Evolutionary conservation across 2,797 vertebrate species (phyloP).

Genomic region (Clarias laeviceps): DNA sequence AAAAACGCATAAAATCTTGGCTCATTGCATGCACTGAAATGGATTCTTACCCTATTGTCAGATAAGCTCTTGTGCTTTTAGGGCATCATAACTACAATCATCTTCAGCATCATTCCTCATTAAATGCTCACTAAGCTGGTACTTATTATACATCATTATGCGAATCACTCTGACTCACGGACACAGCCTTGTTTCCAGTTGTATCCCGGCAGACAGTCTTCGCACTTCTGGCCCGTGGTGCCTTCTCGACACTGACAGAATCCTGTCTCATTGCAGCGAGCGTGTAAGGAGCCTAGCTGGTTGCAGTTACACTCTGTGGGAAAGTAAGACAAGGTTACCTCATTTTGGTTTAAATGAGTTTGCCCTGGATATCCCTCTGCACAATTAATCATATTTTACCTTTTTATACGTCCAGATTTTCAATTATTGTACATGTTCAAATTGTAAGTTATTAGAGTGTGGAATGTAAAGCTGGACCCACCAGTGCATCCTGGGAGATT

Average conservation of each 20-base stretch:
- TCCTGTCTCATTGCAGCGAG: slow-evolving; percentile 86
- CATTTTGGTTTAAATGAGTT: neutral
- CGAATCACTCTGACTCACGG: slow-evolving; percentile 72
- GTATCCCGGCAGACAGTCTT: slow-evolving; percentile 87
- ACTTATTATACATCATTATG: neutral
- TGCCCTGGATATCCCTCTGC: neutral
- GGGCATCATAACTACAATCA: neutral
- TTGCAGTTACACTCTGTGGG: slow-evolving; percentile 88
- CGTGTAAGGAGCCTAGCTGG: slow-evolving; percentile 80
- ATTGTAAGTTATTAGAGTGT: neutral
- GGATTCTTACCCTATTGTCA: neutral
- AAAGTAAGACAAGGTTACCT: slow-evolving; percentile 4
- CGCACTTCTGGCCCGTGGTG: slow-evolving; percentile 86
- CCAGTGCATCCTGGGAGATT: neutral
- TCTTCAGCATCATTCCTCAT: neutral
- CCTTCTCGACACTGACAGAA: slow-evolving; percentile 90
- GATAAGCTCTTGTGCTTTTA: neutral
- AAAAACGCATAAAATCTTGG: neutral
- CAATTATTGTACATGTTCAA: too few species aligned
- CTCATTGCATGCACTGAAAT: neutral
- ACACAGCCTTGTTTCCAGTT: slow-evolving; percentile 85
- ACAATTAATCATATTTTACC: neutral
- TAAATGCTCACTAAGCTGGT: neutral
- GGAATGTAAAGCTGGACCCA: neutral
- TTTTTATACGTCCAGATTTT: neutral